These are phyloP conservation scores for Onychorhynchus coronatus DNA, from an alignment of 2,113 vertebrate species.

Conservation along the genomic window DNA sequence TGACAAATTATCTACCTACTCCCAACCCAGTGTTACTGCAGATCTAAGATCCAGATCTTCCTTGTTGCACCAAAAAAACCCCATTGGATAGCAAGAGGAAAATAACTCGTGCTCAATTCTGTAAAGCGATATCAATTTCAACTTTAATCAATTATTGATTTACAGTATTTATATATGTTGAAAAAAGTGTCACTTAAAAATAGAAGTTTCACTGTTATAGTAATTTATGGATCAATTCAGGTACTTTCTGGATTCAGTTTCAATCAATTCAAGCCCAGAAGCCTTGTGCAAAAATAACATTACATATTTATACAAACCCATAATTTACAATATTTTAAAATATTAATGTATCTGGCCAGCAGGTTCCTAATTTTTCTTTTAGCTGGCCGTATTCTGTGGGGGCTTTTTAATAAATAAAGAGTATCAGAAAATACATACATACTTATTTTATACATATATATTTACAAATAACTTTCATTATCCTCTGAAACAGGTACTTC, in stretches of 20 bases:
- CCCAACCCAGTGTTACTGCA: neutral
- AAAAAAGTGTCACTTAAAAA: neutral
- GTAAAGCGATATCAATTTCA: neutral
- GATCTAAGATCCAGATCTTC: neutral
- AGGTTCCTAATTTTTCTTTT: neutral
- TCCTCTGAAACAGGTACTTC: neutral
- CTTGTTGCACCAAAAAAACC: neutral
- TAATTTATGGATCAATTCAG: neutral
- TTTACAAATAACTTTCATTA: neutral
- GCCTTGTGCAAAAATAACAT: neutral
- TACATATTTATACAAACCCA: neutral
- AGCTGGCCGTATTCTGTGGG: neutral
- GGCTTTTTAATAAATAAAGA: accelerated
- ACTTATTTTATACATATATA: neutral
- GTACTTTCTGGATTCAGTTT: neutral
- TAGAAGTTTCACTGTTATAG: neutral
- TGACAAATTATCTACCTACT: neutral
- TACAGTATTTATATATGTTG: neutral
- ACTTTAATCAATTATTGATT: neutral
- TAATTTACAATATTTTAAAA: neutral
- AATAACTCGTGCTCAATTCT: neutral
- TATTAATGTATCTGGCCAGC: neutral
- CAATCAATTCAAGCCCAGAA: neutral
- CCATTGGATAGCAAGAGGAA: neutral
- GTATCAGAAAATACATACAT: neutral